These are phyloP conservation scores for Craterocephalus amniculus DNA, from an alignment of 2,797 vertebrate species.

Conservation along the genomic window DNA sequence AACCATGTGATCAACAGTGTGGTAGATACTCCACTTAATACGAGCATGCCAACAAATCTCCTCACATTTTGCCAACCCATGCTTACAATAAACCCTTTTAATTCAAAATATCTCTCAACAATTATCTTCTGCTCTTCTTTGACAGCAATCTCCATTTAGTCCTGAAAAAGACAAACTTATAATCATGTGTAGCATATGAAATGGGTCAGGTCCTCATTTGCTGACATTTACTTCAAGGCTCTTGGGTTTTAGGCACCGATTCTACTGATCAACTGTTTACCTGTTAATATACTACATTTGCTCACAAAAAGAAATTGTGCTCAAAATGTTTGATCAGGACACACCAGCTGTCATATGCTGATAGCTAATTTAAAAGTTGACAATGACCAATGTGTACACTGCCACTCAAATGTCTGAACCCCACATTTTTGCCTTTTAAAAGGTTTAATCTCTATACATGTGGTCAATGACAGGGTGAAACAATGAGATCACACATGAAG, in stretches of 20 bases:
- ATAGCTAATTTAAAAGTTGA: conserved; percentile 35
- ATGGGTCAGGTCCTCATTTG: conserved; percentile 34
- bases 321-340: conserved; percentile 40
- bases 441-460: conserved; percentile 20
- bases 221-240: conserved; percentile 65
- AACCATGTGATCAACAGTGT: conserved; percentile 60
- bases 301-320: conserved; percentile 36
- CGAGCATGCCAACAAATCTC: conserved; percentile 66
- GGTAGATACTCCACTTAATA: conserved; percentile 60
- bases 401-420: conserved; percentile 36
- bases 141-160: conserved; percentile 22
- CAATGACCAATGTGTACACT: conserved; percentile 27
- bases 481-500: neutral
- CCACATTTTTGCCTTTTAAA: conserved; percentile 31
- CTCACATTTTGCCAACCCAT: conserved; percentile 42
- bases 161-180: conserved; percentile 41
- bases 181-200: conserved; percentile 42
- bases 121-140: conserved; percentile 19
- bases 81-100: conserved; percentile 47
- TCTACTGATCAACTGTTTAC: conserved; percentile 50
- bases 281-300: conserved; percentile 36
- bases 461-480: neutral
- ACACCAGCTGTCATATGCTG: conserved; percentile 23
- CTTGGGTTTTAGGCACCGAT: conserved; percentile 71
- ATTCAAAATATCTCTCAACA: conserved; percentile 47